Evolutionary conservation across 1,140 invertebrate genomes (phyloP), one percentile per base, ranked within the genome.

Genomic region (Pollicipes pollicipes): DNA sequence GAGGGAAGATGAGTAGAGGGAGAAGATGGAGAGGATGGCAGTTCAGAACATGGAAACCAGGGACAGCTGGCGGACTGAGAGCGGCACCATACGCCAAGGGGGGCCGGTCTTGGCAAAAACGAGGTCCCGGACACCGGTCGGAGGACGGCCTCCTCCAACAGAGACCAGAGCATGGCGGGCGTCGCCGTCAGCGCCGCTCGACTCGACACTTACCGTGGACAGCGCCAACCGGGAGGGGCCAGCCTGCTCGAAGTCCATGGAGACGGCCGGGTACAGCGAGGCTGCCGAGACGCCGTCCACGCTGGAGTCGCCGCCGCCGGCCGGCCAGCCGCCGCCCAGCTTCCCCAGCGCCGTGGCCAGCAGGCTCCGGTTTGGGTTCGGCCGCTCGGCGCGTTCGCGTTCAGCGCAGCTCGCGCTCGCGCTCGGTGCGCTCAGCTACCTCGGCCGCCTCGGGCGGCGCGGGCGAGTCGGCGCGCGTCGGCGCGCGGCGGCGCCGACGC

Each of bases 321-420:
- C 13, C 21, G 45, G 45, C 45, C 45, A 58, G 6, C 45, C 45
- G 2, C 13, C 45, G 2, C 45, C 45, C 45, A 58, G 17, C 45
- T 58, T 58, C 45, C 45, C 45, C 45, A 58, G 45, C 45, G 45
- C 45, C 45, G 45, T 58, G 45, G 45, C 45, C 45, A 58, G 45
- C 45, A 58, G 45, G 17, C 45, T 58, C 21, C 45, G 45, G 45
- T 58, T 58, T 2, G 45, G 45, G 45, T 58, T 58, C 8, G 45
- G 45, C 45, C 45, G 45, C 13, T 58, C 45, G 13, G 45, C 45
- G 6, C 45, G 6, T 58, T 58, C 45, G 45, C n/a, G n/a, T n/a
- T n/a, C n/a, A n/a, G 45, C 45, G 13, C 45, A n/a, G 8, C 17
- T 58, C 45, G 21, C 13, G n/a, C n/a, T n/a, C 45, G 2, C 45